Percentiles rank a stretch among this genome's conserved stretches.
phyloP scores from a whole-genome alignment of 2,888 invertebrate genomes.

The Drosophila anomalata region DNA sequence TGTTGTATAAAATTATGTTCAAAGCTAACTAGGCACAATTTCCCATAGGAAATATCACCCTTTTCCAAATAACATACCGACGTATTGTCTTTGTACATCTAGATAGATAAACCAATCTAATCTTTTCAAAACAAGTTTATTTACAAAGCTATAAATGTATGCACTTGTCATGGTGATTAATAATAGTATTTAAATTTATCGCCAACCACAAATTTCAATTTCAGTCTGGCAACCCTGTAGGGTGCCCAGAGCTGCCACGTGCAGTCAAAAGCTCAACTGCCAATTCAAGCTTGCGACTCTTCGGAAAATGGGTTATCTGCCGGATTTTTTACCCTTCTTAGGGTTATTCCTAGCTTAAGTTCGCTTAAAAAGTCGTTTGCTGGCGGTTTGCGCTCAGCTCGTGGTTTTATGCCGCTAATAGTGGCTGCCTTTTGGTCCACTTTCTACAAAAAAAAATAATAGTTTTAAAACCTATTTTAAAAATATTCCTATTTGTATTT shows the following conservation, averaged over 20 bases:
- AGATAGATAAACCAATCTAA: conserved; percentile 14
- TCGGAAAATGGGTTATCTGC: conserved; percentile 70
- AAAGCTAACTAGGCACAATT: not conserved
- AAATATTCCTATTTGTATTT: not conserved
- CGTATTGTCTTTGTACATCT: too few relatives aligned
- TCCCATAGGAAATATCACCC: not conserved
- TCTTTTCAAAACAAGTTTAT: conserved; percentile 27
- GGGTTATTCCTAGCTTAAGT: conserved; percentile 71
- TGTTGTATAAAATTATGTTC: not conserved
- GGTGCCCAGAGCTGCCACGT: conserved; percentile 17
- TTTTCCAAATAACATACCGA: too few relatives aligned
- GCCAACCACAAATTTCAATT: conserved; percentile 3
- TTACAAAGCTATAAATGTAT: conserved; percentile 18
- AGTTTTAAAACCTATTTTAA: not conserved
- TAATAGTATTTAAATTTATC: conserved; percentile 13
- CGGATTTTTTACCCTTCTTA: conserved; percentile 65
- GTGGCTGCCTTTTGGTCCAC: conserved; percentile 75
- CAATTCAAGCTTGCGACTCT: conserved; percentile 68
- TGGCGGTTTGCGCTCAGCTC: conserved; percentile 68
- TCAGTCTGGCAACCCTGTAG: conserved; percentile 31
- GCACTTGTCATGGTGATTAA: conserved; percentile 41
- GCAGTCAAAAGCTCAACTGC: conserved; percentile 21
- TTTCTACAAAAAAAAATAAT: conserved; percentile 67
- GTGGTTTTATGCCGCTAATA: conserved; percentile 70
- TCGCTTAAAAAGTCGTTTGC: conserved; percentile 72